Evolutionary conservation across 2,113 vertebrate species (phyloP), one percentile per base, ranked within the genome.

Genomic region (Poecilia latipinna): DNA sequence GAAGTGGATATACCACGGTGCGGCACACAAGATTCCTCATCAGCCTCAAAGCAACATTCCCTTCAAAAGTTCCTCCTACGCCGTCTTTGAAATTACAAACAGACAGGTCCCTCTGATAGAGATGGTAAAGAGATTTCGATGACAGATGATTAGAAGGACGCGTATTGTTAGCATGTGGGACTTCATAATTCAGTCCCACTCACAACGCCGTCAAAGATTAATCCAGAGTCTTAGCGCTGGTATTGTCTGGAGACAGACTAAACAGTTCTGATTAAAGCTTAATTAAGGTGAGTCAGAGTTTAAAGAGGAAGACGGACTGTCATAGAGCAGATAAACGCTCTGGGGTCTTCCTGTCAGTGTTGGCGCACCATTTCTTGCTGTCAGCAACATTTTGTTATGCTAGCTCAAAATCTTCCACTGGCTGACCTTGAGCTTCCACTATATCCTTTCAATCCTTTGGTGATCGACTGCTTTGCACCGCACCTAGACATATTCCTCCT

Each of bases 111-210:
- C 68, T 77, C 83, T 83, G 82, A 88, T 88, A 86, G 82, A 85
- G 88, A 79, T 19, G 19, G 88, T 90, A 84, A 81, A 76, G 77
- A 85, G 81, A 87, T 86, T 86, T 82, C 83, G 64, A 72, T 75
- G 72, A 85, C 82, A 78, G 79, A 88, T 86, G 88, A 72, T 32
- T 32, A 70, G 78, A 83, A 29, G 12, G 75, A 78, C n/a, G 68
- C 77, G 88, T 90, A 87, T 90, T 88, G 81, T 83, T 89, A 84
- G 75, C 84, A 91, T 89, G 83, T 93, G 90, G 83, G 29, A 61
- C 72, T 76, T 65, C 32, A 72, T 82, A 84, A 85, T 71, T 88
- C 80, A 82, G 44, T 69, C 70, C 32, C 17, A 12, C 32, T 73
- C 32, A 71, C 67, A 71, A 28, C 70, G 33, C 63, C 78, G 66